These are phyloP conservation scores for Andrena cerasifolii DNA, from an alignment of 1,140 invertebrate species.

Conservation along the genomic window DNA sequence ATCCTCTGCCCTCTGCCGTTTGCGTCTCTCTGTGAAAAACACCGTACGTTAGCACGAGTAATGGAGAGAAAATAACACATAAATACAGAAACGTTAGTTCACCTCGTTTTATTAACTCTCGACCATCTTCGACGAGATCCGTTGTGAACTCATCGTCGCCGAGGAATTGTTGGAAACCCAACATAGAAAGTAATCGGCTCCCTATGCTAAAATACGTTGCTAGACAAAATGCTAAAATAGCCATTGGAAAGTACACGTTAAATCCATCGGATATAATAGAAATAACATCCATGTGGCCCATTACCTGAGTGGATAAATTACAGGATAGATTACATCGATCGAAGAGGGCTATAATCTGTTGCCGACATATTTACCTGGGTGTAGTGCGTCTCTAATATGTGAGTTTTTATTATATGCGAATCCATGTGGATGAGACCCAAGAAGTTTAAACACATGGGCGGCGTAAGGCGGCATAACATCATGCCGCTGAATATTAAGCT, in stretches of 20 bases:
- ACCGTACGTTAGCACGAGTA: slow-evolving; percentile 3
- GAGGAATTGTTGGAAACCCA: slow-evolving; percentile 98
- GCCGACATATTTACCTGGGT: slow-evolving; percentile 87
- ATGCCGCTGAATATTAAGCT: slow-evolving; percentile 99
- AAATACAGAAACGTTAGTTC: slow-evolving; percentile 46
- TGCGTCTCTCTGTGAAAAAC: slow-evolving; percentile 90
- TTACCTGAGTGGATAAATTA: slow-evolving; percentile 87
- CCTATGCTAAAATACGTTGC: slow-evolving; percentile 98
- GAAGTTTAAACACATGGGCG: slow-evolving; percentile 99
- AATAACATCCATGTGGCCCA: slow-evolving; percentile 99
- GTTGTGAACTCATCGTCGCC: slow-evolving; percentile 96
- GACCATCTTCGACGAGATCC: slow-evolving; percentile 96
- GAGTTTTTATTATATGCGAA: slow-evolving; percentile 95
- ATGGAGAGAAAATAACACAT: not conserved
- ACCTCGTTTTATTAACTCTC: slow-evolving; percentile 94
- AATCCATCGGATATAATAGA: slow-evolving; percentile 98
- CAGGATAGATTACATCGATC: slow-evolving; percentile 31
- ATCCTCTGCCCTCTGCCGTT: slow-evolving; percentile 91
- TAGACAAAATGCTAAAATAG: slow-evolving; percentile 95
- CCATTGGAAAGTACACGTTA: slow-evolving; percentile 99
- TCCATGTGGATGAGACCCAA: slow-evolving; percentile 99
- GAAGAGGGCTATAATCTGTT: not conserved
- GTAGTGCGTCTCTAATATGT: slow-evolving; percentile 92
- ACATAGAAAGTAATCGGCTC: slow-evolving; percentile 91
- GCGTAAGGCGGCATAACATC: slow-evolving; percentile 98